These are phyloP conservation scores for Drosophila rubida DNA, from an alignment of 2,888 invertebrate species.

Conservation along the genomic window DNA sequence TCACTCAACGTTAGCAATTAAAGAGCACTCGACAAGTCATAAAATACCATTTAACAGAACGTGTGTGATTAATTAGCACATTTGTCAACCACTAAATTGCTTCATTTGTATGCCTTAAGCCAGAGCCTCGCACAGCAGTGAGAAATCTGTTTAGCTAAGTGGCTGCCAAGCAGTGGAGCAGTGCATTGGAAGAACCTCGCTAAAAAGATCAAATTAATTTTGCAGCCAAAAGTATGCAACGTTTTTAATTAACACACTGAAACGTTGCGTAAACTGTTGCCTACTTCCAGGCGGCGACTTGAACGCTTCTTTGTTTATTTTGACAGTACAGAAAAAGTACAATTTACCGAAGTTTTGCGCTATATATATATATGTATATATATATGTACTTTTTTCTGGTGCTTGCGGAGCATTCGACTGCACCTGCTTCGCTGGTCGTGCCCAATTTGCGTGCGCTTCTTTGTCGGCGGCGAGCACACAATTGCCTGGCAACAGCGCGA, in stretches of 20 bases:
- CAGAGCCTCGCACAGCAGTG: not conserved
- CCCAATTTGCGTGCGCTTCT: constrained; percentile 14
- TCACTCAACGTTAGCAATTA: not conserved
- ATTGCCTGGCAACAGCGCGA: constrained; percentile 44
- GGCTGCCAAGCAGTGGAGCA: not conserved
- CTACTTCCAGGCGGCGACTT: constrained; percentile 35
- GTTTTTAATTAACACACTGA: not conserved
- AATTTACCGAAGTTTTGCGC: constrained; percentile 34
- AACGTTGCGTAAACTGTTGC: constrained; percentile 27
- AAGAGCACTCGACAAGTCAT: not conserved
- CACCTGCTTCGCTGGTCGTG: constrained; percentile 22
- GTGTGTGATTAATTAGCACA: constrained; percentile 2
- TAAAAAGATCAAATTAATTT: constrained; percentile 17
- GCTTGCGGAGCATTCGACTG: constrained; percentile 35
- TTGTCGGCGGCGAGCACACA: constrained; percentile 32
- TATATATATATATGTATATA: no score
- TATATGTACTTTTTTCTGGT: not conserved
- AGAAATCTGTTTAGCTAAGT: not conserved
- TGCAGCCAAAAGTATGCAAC: constrained; percentile 42
- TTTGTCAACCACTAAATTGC: not conserved
- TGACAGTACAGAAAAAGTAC: constrained; percentile 6
- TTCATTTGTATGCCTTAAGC: not conserved
- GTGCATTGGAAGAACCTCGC: constrained; percentile 4
- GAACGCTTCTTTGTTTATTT: constrained; percentile 34
- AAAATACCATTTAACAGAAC: not conserved